Conservation (phyloP, 1,140 invertebrate species). For the Ceratina japonica region DNA sequence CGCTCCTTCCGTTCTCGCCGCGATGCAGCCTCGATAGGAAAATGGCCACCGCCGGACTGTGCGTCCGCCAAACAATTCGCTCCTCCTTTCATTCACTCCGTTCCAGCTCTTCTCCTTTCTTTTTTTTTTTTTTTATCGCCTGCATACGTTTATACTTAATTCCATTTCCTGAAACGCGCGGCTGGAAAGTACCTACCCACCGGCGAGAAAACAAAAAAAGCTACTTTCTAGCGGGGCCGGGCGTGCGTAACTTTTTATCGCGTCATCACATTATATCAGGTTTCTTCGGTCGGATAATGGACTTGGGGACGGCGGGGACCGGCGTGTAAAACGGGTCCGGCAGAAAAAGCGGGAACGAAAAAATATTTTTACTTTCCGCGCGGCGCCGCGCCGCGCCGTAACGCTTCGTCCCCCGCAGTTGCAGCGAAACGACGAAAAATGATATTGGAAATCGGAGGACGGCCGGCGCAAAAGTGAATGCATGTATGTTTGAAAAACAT, state of each 20-base stretch:
- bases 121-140: background rate
- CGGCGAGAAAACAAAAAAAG: background rate
- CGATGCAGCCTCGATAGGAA: constrained; percentile 35
- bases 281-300: constrained; percentile 58
- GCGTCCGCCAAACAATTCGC: background rate
- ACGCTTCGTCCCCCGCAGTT: background rate
- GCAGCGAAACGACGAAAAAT: constrained; percentile 57
- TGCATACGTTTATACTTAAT: constrained; percentile 5
- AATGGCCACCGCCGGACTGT: too few relatives aligned
- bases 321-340: background rate
- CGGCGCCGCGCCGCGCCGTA: too few relatives aligned
- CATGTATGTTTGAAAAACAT: constrained; percentile 51
- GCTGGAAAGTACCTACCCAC: background rate
- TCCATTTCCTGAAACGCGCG: background rate
- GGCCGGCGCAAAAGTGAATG: constrained; percentile 49
- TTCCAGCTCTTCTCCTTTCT: background rate
- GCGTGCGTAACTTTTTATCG: constrained; percentile 44
- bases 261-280: constrained; percentile 56
- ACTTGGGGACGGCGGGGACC: constrained; percentile 54
- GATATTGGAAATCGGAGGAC: constrained; percentile 58
- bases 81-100: background rate
- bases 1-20: constrained; percentile 54
- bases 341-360: constrained; percentile 31
- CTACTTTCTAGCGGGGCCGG: constrained; percentile 19
- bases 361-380: constrained; percentile 53